Conservation (phyloP, 2,888 invertebrate species). For the Ichneumoninae sp. region DNA sequence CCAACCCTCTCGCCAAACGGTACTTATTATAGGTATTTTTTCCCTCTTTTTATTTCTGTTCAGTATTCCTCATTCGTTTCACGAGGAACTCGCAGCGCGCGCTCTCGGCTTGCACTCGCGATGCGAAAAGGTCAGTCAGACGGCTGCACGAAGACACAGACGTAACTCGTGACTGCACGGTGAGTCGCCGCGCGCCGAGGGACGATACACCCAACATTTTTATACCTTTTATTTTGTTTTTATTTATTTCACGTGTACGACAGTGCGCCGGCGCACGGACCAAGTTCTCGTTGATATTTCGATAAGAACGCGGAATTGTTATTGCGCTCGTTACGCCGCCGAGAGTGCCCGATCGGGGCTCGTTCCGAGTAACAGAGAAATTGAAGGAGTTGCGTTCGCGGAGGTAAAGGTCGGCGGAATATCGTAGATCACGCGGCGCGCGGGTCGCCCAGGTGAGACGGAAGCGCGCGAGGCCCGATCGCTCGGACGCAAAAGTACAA, state of each 20-base stretch:
- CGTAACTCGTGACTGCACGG: constrained; percentile 16
- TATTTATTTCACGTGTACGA: neutral
- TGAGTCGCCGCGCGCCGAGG: neutral
- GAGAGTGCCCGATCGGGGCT: constrained; percentile 2
- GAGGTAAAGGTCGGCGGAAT: constrained; percentile 5
- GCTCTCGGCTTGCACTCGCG: neutral
- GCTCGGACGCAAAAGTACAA: neutral
- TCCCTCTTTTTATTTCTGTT: neutral
- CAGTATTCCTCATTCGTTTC: neutral
- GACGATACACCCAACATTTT: neutral
- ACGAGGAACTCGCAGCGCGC: neutral
- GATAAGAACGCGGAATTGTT: constrained; percentile 20
- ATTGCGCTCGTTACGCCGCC: neutral
- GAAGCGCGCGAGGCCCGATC: neutral
- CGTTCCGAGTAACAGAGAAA: neutral
- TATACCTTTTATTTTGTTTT: neutral
- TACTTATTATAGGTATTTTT: constrained; percentile 57
- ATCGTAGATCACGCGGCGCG: constrained; percentile 1
- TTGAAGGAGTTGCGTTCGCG: constrained; percentile 9
- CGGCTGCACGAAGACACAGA: constrained; percentile 9
- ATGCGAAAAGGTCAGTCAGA: constrained; percentile 16
- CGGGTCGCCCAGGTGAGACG: constrained; percentile 12
- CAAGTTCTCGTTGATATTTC: constrained; percentile 21
- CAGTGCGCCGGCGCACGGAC: neutral
- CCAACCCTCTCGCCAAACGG: constrained; percentile 61